Base-by-base conservation (phyloP, 2,797 vertebrate species). In the Adelosebastes latens region DNA sequence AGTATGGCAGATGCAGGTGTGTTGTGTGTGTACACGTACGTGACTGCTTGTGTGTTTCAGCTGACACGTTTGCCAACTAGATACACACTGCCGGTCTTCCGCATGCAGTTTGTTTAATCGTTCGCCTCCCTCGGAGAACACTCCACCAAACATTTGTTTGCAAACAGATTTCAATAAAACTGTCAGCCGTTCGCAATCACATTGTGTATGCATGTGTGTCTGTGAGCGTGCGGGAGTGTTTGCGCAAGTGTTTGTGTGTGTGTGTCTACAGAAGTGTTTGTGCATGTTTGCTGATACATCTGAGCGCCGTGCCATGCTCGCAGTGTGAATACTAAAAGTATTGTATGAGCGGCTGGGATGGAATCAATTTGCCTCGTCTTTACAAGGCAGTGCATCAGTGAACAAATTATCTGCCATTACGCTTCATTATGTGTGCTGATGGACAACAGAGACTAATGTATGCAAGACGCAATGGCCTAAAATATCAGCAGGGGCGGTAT, bases 371-470 rank as follows among this genome's bases (percentile, higher is more conserved):
- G 79, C 66, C 77, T 83, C 74, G 32, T 91, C 81, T 93, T 92
- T 90, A 89, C 92, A 94, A 93, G 76, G 79, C 63, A 77, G 56
- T 71, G 91, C 90, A 88, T 92, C 89, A 91, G 84, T 92, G 87
- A 87, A 84, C 92, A 90, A 91, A 92, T 93, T 81, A 94, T 93
- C 88, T 70, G 18, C 72, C 80, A 93, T 90, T 89, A 92, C 13
- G 70, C 85, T 92, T 94, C 86, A 94, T 95, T 94, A 94, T 91
- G 82, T 87, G 81, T 77, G 63, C 86, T 85, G 89, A 93, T 90
- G 88, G 87, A 90, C 89, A 87, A 79, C 76, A 70, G 67, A 22
- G 80, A 87, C 84, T 88, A 89, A 92, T 89, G 70, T 84, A 89
- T 86, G 76, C 75, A 86, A 83, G 73, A 81, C 60, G 72, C 52